Evolutionary conservation across 2,797 vertebrate genomes (phyloP).

Genomic region (Muscicapa comitata): DNA sequence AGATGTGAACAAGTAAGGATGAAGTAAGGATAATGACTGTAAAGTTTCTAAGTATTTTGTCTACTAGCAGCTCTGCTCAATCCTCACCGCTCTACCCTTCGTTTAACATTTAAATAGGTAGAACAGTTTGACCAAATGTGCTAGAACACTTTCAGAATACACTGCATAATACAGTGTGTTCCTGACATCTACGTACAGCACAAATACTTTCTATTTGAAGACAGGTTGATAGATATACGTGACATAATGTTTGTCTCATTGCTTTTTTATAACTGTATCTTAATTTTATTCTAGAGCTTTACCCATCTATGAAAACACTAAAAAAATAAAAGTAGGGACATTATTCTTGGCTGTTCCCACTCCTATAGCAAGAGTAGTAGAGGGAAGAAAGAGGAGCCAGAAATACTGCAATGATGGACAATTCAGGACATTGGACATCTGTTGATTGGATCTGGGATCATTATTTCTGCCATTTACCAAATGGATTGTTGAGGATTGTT

Average conservation of each 20-base stretch:
- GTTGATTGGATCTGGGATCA: neutral
- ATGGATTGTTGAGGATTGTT: neutral
- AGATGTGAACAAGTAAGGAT: neutral
- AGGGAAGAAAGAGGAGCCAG: neutral
- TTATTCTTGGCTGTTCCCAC: neutral
- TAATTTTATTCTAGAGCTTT: neutral
- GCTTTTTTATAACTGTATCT: neutral
- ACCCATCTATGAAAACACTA: neutral
- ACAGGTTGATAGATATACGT: fast-evolving
- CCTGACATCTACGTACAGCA: neutral
- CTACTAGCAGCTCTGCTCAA: neutral
- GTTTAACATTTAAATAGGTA: neutral
- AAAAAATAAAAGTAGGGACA: neutral
- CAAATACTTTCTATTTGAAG: neutral
- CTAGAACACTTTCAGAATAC: neutral
- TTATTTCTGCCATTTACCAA: neutral
- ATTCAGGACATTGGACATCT: neutral
- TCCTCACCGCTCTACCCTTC: neutral
- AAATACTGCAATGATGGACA: neutral
- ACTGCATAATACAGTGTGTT: neutral
- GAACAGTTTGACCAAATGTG: neutral
- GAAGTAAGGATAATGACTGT: neutral
- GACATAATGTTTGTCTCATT: neutral
- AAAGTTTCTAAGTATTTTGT: neutral
- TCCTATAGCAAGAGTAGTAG: neutral